These are phyloP conservation scores for Drosophila buzzatii DNA, from an alignment of 2,888 invertebrate genomes.

Conservation along the genomic window DNA sequence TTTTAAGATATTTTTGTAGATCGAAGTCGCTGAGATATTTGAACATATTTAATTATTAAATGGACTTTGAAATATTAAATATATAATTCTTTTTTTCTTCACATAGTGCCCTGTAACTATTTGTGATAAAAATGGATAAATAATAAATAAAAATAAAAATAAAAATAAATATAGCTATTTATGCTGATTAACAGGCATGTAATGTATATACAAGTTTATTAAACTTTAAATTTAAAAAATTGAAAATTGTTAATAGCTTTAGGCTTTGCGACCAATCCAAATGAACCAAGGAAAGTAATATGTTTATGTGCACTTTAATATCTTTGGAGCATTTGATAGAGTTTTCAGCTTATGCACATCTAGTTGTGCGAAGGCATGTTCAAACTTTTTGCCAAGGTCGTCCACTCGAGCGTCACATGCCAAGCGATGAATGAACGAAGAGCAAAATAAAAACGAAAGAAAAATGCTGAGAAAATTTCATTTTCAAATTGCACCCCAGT, in stretches of 20 bases:
- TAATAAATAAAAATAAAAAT: no score
- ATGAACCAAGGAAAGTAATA: not conserved
- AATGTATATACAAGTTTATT: not conserved
- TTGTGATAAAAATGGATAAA: no score
- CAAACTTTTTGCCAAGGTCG: conserved; percentile 45
- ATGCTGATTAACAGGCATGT: not conserved
- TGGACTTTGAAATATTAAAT: no score
- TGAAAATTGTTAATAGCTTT: not conserved
- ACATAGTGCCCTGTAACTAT: no score
- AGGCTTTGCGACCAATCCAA: not conserved
- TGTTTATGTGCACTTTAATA: conserved; percentile 3
- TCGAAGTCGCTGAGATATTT: no score
- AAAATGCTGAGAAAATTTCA: conserved; percentile 67
- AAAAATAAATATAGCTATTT: no score
- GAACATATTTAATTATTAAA: no score
- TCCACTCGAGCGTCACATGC: conserved; percentile 41
- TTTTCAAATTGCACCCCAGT: conserved; percentile 81
- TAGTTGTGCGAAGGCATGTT: conserved; percentile 21
- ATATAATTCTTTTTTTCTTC: no score
- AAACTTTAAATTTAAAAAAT: not conserved
- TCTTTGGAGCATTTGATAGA: conserved; percentile 8
- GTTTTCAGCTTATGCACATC: conserved; percentile 9
- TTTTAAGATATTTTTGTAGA: no score
- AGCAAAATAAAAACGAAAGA: conserved; percentile 17
- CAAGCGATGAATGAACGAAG: conserved; percentile 29